Evolutionary conservation across 2,797 vertebrate species (phyloP), one percentile per base, ranked within the genome.

Genomic region (Calcarius lapponicus): DNA sequence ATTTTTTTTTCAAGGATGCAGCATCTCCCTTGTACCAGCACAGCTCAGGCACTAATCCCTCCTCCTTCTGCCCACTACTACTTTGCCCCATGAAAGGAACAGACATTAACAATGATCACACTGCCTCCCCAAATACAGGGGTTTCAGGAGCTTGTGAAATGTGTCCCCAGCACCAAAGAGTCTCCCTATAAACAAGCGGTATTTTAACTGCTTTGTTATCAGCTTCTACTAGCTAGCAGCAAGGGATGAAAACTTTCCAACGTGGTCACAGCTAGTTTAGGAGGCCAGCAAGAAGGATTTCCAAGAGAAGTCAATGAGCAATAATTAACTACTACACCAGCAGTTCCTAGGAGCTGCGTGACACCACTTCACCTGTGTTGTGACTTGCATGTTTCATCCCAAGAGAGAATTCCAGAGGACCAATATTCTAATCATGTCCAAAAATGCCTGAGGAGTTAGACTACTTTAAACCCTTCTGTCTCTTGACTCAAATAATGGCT

Each of bases 131-230:
- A 25, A 50, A 61, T 3, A 54, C 10, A 47, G 29, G 32, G 13
- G 21, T 28, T 81, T 70, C 17, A 18, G 51, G 10, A 69, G 17
- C 18, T 38, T 62, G 31, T 40, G 64, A 76, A 87, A 72, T 2
- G 0, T 40, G 28, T 3, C 43, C 25, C 19, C n/a, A 57, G 2
- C 1, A 2, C 9, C 7, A 0, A 24, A 34, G 2, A 42, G 18
- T 10, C 62, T 25, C 54, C 78, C 14, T 38, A 17, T 22, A 56
- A 61, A 36, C 25, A 73, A 75, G 21, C 4, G 70, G 15, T 15
- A 15, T 17, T 60, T 12, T 47, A 66, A 61, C 4, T 67, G 53
- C 17, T 67, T 66, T 58, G 4, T 24, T 47, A 45, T 13, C 25
- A 80, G 48, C 56, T 80, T 72, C 87, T 36, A 21, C 25, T 45